Evolutionary conservation across 2,113 vertebrate genomes (phyloP), one percentile per base, ranked within the genome.

Genomic region (Hippotragus niger): DNA sequence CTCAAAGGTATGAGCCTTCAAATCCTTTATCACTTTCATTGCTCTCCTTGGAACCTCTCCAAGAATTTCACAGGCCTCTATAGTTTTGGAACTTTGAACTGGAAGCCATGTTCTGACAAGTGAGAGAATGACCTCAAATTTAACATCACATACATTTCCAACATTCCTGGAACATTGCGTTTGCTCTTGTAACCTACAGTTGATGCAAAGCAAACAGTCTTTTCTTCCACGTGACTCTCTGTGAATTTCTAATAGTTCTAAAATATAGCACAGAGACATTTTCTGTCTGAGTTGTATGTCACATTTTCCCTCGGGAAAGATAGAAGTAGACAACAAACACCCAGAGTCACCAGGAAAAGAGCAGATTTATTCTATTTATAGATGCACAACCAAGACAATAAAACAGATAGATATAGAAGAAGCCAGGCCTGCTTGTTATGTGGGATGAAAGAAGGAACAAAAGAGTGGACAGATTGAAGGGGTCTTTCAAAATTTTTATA

Each of bases 21-120:
- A 91, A 97, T 97, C 96, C 92, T 98, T 97, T 96, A 97, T 98
- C 97, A 97, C 82, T 96, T 97, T 97, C 97, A 98, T 97, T 95
- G 97, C 96, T 97, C 89, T 86, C 67, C 60, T 93, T 98, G 97
- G 96, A 96, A 91, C 2, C 57, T 92, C 25, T 94, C 96, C 97
- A 98, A 88, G 57, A 60, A 90, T 94, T 97, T 97, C 96, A 92
- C 62, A 97, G 76, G 85, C 47, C 47, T 95, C 83, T 80, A 55
- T 97, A 97, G 86, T 97, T 98, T 96, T 86, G 83, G 89, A 96
- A 95, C 31, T 97, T 83, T 10, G 74, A 57, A 67, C 45, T 64
- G 87, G 91, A 87, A 97, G 45, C 86, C 62, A 12, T 76, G 86
- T 96, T 91, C 97, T 76, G 78, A 96, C 95, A 97, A 95, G 60